A percentile compares a stretch with the other conserved stretches of the same genome.
phyloP scores from a whole-genome alignment of 2,888 invertebrate species.

The Zele albiditarsus region DNA sequence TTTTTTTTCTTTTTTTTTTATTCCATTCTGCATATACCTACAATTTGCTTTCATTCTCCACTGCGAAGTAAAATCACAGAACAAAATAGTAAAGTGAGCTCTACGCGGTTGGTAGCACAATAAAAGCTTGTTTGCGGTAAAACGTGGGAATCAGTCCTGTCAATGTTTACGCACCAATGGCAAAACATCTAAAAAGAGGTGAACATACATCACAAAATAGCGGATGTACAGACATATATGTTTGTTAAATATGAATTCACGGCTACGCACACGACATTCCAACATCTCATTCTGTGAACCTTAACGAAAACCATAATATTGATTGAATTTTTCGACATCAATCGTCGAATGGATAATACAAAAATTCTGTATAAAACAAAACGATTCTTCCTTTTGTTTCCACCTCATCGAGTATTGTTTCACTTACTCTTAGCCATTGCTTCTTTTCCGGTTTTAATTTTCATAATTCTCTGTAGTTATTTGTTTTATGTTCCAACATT shows the following conservation, averaged over 20 bases:
- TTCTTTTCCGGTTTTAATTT: neutral
- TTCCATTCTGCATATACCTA: conserved; percentile 41
- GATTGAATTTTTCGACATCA: too few species aligned
- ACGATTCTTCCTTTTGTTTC: neutral
- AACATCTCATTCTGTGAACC: neutral
- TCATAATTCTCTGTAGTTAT: neutral
- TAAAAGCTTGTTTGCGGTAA: conserved; percentile 56
- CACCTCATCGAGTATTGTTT: neutral
- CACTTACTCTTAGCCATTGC: neutral
- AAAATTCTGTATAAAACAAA: neutral
- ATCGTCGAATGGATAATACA: too few species aligned
- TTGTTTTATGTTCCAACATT: conserved; percentile 40
- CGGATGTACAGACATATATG: neutral
- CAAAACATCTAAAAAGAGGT: conserved; percentile 19
- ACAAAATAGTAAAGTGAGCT: conserved; percentile 36
- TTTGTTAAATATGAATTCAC: neutral
- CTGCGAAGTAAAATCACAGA: conserved; percentile 36
- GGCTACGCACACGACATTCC: neutral
- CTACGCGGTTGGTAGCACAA: conserved; percentile 51
- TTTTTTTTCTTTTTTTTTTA: neutral
- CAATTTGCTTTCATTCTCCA: conserved; percentile 62
- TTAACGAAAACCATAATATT: too few species aligned
- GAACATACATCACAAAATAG: conserved; percentile 21
- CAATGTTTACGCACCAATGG: neutral
- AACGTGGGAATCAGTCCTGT: conserved; percentile 38